Evolutionary conservation across 1,140 invertebrate species (phyloP), one percentile per base, ranked within the genome.

Genomic region (Mya arenaria): DNA sequence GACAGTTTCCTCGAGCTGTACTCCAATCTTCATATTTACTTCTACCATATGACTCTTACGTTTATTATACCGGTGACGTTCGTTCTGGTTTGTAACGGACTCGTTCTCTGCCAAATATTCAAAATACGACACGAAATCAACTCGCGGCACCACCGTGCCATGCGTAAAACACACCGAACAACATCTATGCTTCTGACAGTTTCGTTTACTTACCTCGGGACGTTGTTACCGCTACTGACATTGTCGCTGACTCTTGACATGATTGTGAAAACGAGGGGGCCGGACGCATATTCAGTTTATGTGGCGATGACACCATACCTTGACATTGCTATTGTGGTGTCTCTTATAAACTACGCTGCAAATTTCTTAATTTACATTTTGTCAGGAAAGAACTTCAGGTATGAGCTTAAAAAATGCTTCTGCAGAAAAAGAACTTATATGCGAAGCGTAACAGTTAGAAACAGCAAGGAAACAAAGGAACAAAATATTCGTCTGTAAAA

Each of bases 331-430:
- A 65, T 82, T 55, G 86, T 83, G 17, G 68, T 90, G 13, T 86
- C 87, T 0, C 83, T 86, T n/a, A 28, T 88, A 15, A 91, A 91
- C 77, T 90, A 91, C 58, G 88, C 82, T 28, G 82, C 86, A n/a
- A 91, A 90, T 72, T 90, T 91, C 69, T 90, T 88, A 71, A 88
- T 91, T 30, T 90, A 90, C 65, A 85, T 91, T 23, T 48, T 90
- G 36, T 90, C 87, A 25, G 90, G 88, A 13, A 86, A 87, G 63
- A 86, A 85, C 28, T 91, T 90, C 77, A 84, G 90, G n/a, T 71
- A 81, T 36, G 89, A 91, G 78, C 82, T 91, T 28, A 66, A 83
- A 30, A 77, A 85, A 23, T 65, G 88, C 8, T 86, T 90, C 28
- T 44, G 34, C 28, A 75, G 71, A 19, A 71, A 86, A 52, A 71